These are phyloP conservation scores for Galaxias olidus DNA, from an alignment of 2,797 vertebrate genomes.

Conservation along the genomic window DNA sequence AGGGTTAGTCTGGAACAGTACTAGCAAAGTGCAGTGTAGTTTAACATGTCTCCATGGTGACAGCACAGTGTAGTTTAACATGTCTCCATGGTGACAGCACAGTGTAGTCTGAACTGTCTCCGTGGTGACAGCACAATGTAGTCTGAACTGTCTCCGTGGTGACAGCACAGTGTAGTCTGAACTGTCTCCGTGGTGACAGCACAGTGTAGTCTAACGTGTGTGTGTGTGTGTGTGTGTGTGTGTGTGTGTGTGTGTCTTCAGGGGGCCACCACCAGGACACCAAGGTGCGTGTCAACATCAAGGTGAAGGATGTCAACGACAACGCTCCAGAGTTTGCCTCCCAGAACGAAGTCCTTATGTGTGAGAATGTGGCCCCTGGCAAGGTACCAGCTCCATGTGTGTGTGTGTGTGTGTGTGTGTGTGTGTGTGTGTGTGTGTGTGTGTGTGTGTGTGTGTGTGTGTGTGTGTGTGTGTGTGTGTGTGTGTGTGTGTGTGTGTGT, in stretches of 20 bases:
- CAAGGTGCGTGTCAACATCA: constrained; percentile 92
- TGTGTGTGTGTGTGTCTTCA: constrained; percentile 50
- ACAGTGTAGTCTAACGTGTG: not conserved
- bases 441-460: constrained; percentile 1
- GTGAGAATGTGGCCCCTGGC: constrained; percentile 85
- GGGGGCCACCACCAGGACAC: constrained; percentile 91
- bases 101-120: no score
- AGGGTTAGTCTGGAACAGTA: no score
- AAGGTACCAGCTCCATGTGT: constrained; percentile 77
- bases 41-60: no score
- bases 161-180: no score
- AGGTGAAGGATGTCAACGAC: constrained; percentile 90
- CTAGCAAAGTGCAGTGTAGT: no score
- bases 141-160: no score
- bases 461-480: not conserved
- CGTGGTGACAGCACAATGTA: no score
- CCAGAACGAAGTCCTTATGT: constrained; percentile 89
- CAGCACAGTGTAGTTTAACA: no score
- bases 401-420: not conserved
- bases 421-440: constrained; percentile 5
- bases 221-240: constrained; percentile 13
- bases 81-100: no score
- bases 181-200: no score
- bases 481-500: not conserved
- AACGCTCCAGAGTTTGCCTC: constrained; percentile 89